These are phyloP conservation scores for Cataglyphis altisquamis DNA, from an alignment of 2,888 invertebrate species.

Conservation along the genomic window DNA sequence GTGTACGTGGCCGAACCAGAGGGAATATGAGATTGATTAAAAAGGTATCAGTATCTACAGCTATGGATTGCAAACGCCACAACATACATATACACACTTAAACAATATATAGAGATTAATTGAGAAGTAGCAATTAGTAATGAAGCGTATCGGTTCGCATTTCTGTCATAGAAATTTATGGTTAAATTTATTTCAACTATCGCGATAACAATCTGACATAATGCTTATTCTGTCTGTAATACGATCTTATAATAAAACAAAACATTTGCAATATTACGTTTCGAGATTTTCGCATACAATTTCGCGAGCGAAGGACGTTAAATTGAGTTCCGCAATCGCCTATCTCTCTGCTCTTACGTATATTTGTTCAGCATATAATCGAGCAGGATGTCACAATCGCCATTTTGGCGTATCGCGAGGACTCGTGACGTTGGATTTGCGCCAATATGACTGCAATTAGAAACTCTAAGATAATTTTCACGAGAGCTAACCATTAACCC, in stretches of 20 bases:
- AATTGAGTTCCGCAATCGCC: not conserved
- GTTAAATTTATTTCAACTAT: not conserved
- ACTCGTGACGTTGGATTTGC: conserved; percentile 68
- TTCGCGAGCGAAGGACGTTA: not conserved
- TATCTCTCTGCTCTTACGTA: conserved; percentile 2
- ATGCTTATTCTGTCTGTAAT: not conserved
- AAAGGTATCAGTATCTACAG: conserved; percentile 49
- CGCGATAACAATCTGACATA: not conserved
- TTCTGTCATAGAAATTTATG: not conserved
- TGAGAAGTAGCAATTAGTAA: not conserved
- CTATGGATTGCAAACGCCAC: conserved; percentile 18
- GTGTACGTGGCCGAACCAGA: conserved; percentile 12
- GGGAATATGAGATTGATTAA: conserved; percentile 67
- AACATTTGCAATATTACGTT: not conserved
- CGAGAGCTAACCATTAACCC: conserved; percentile 83
- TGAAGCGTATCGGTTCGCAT: not conserved
- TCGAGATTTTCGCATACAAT: not conserved
- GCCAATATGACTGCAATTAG: conserved; percentile 82
- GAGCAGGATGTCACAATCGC: conserved; percentile 42
- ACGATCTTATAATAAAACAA: not conserved
- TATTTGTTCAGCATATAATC: conserved; percentile 17
- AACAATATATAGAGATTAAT: not conserved
- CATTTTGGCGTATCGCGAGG: conserved; percentile 49
- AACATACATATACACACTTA: no score
- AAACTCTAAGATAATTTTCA: conserved; percentile 82